Conservation (phyloP, 2,113 vertebrate species). For the Notechis scutatus region DNA sequence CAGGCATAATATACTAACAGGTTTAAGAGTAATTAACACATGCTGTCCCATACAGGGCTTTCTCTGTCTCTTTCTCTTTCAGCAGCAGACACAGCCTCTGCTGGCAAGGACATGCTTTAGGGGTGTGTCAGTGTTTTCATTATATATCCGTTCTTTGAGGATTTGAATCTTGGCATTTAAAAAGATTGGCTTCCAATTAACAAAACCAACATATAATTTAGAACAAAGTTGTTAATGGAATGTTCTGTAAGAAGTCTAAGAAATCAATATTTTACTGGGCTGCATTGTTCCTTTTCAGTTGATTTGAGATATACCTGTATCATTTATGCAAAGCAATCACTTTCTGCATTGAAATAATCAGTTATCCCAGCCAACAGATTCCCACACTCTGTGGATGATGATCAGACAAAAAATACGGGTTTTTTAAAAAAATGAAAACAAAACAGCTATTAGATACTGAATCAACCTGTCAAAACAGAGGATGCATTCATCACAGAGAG, state of each 20-base stretch:
- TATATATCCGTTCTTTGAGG: constrained; percentile 38
- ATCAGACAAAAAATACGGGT: background rate
- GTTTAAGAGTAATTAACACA: constrained; percentile 66
- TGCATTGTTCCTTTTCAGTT: rapidly evolving
- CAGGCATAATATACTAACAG: constrained; percentile 60
- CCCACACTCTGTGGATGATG: background rate
- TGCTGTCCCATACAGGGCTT: constrained; percentile 37
- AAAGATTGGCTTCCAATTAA: constrained; percentile 21
- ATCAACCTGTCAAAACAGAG: background rate
- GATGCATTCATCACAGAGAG: background rate
- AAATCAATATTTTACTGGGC: background rate
- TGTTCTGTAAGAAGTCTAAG: background rate
- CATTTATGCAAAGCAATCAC: background rate
- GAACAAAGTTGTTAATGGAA: constrained; percentile 10
- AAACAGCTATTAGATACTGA: background rate
- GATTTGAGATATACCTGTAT: background rate
- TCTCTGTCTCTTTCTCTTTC: constrained; percentile 29
- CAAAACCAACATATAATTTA: background rate
- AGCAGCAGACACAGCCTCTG: constrained; percentile 28
- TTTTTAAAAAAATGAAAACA: background rate
- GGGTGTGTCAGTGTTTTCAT: constrained; percentile 14
- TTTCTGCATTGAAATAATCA: background rate
- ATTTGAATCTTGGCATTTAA: constrained; percentile 21
- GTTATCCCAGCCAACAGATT: background rate
- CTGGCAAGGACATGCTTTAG: constrained; percentile 18